A percentile compares a stretch with the other conserved stretches of the same genome.
Evolutionary conservation across 2,888 invertebrate species (phyloP).

Genomic region (Cabera pusaria): DNA sequence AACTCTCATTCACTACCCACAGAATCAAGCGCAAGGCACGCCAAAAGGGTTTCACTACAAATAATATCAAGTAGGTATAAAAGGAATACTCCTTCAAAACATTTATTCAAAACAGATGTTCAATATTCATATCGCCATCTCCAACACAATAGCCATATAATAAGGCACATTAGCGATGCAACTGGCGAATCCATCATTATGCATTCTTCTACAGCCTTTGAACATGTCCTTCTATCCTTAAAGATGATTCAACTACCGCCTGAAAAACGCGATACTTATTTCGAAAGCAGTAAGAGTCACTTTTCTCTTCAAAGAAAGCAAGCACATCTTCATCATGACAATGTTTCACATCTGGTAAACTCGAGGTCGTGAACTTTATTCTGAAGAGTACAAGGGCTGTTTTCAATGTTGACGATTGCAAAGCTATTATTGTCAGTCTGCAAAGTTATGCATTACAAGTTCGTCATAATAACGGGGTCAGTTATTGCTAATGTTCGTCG

Average conservation of each 20-base stretch:
- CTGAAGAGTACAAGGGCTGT: conserved; percentile 4
- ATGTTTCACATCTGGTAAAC: neutral
- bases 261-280: conserved; percentile 20
- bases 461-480: conserved; percentile 41
- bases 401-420: conserved; percentile 3
- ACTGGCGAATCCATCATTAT: conserved; percentile 59
- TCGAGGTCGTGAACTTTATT: conserved; percentile 15
- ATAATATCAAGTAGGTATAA: too few relatives aligned
- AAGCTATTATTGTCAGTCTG: conserved; percentile 24
- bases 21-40: too few relatives aligned
- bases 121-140: conserved; percentile 51
- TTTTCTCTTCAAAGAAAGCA: neutral
- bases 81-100: too few relatives aligned
- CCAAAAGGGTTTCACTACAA: too few relatives aligned
- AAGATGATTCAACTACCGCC: conserved; percentile 21
- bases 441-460: conserved; percentile 38
- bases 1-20: too few relatives aligned
- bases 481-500: conserved; percentile 28
- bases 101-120: too few relatives aligned
- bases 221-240: conserved; percentile 53
- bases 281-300: conserved; percentile 8
- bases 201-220: conserved; percentile 52
- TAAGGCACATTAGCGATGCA: conserved; percentile 59
- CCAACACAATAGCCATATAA: conserved; percentile 49
- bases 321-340: neutral